A percentile compares a stretch with the other conserved stretches of the same genome.
Evolutionary conservation across 2,888 invertebrate genomes (phyloP).

Genomic region (Agonopterix heracliana): DNA sequence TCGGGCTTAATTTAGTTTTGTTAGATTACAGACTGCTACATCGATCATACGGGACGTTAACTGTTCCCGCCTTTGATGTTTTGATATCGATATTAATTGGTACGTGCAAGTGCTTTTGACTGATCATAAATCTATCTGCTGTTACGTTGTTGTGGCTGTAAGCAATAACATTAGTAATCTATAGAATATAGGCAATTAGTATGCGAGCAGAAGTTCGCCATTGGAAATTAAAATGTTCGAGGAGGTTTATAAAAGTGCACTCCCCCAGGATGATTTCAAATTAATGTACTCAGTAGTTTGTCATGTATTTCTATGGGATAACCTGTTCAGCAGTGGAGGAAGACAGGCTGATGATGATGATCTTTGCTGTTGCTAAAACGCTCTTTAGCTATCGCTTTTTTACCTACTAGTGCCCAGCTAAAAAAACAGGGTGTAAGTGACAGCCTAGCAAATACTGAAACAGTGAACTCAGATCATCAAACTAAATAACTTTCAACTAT

Average conservation of each 20-base stretch:
- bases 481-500: too few species aligned
- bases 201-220: neutral
- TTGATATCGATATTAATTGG: conserved; percentile 50
- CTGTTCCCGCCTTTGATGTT: conserved; percentile 46
- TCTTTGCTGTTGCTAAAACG: too few species aligned
- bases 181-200: neutral
- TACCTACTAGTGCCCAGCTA: too few species aligned
- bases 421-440: too few species aligned
- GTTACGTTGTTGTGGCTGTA: conserved; percentile 16
- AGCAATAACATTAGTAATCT: too few species aligned
- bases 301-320: neutral
- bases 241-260: neutral
- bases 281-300: neutral
- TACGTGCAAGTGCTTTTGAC: conserved; percentile 31
- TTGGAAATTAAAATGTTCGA: neutral
- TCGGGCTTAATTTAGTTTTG: conserved; percentile 23
- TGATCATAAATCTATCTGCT: conserved; percentile 34
- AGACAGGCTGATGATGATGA: too few species aligned
- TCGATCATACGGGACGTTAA: conserved; percentile 47
- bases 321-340: too few species aligned
- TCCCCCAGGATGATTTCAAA: neutral
- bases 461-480: too few species aligned
- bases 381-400: too few species aligned
- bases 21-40: conserved; percentile 36
- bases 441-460: too few species aligned